These are phyloP conservation scores for Cordylochernes scorpioides DNA, from an alignment of 2,888 invertebrate species.

Conservation along the genomic window DNA sequence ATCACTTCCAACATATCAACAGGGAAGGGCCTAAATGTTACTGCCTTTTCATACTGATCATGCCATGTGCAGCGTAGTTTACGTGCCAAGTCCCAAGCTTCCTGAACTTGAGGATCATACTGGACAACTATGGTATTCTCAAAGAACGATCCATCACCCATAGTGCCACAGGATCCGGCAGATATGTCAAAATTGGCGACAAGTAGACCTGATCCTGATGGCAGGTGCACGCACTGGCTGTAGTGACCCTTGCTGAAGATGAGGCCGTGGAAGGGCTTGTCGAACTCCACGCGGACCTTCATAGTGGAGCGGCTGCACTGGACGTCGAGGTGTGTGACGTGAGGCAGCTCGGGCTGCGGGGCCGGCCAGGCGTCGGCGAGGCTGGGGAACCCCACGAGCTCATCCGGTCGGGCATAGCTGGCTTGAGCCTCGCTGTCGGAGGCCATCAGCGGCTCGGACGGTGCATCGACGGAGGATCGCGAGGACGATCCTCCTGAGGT, in stretches of 20 bases:
- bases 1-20: constrained; percentile 84
- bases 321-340: constrained; percentile 66
- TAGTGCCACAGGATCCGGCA: constrained; percentile 68
- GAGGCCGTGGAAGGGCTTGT: constrained; percentile 75
- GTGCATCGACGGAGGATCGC: too few relatives aligned
- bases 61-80: constrained; percentile 81
- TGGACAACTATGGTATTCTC: constrained; percentile 80
- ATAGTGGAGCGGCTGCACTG: constrained; percentile 79
- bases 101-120: constrained; percentile 62
- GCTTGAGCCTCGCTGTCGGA: too few relatives aligned
- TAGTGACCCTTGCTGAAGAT: constrained; percentile 76
- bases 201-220: constrained; percentile 55
- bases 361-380: constrained; percentile 70
- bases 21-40: constrained; percentile 75
- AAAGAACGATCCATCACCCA: constrained; percentile 72
- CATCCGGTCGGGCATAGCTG: too few relatives aligned
- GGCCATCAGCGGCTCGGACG: too few relatives aligned
- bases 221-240: constrained; percentile 65
- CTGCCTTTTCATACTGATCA: constrained; percentile 77
- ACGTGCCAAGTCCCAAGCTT: constrained; percentile 81
- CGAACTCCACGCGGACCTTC: constrained; percentile 72
- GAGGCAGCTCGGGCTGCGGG: constrained; percentile 65
- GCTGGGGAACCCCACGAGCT: too few relatives aligned
- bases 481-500: too few relatives aligned
- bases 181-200: constrained; percentile 71